Evolutionary conservation across 2,797 vertebrate species (phyloP).

Genomic region (Manis crassicaudata): DNA sequence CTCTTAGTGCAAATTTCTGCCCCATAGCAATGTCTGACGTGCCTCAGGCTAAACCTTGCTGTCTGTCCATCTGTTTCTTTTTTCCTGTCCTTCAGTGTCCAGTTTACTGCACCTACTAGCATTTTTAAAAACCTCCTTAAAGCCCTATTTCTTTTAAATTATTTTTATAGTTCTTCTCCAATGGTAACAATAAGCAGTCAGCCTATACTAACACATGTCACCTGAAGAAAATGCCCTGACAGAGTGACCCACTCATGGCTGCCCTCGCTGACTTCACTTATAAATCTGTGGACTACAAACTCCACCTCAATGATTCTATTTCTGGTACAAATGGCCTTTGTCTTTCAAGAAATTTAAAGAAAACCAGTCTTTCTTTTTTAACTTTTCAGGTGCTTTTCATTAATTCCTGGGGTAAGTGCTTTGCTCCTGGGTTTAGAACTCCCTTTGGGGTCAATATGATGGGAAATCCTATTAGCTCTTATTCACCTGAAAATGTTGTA

Average conservation of each 20-base stretch:
- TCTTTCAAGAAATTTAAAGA: not conserved
- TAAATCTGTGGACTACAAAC: not conserved
- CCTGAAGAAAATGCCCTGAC: not conserved
- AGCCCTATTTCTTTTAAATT: not conserved
- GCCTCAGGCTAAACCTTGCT: too few species aligned
- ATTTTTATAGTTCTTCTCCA: not conserved
- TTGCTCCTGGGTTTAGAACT: not conserved
- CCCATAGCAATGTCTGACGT: too few species aligned
- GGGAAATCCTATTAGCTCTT: too few species aligned
- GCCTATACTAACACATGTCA: not conserved
- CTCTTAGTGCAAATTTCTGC: too few species aligned
- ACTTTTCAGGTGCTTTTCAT: not conserved
- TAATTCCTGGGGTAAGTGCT: not conserved
- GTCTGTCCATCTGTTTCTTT: not conserved
- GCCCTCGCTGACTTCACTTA: too few species aligned
- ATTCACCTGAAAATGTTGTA: not conserved
- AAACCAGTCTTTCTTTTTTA: accelerated
- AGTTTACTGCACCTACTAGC: not conserved
- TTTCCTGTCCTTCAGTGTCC: not conserved
- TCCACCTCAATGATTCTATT: accelerated
- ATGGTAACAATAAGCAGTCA: not conserved
- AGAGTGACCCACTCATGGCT: not conserved
- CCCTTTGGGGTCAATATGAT: too few species aligned
- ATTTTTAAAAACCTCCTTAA: not conserved
- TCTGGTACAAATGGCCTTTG: not conserved